phyloP scores from a whole-genome alignment of 2,888 invertebrate species.

The Zaprionus obscuricornis region DNA sequence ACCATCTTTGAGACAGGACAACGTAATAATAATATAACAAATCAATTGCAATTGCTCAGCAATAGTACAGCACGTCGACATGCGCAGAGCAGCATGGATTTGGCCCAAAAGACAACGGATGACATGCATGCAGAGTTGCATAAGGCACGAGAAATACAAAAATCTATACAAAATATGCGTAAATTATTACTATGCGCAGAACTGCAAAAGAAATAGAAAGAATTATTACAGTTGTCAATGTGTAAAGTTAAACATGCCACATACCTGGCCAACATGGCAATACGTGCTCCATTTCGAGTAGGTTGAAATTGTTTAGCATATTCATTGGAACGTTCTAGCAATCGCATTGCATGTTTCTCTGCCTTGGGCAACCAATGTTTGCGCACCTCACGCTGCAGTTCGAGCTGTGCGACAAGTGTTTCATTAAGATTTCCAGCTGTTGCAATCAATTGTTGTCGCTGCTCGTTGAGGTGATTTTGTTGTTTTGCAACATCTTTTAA shows the following conservation, averaged over 20 bases:
- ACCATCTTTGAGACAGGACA: constrained; percentile 81
- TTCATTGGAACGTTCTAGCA: constrained; percentile 86
- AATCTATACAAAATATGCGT: constrained; percentile 75
- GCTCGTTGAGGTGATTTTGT: constrained; percentile 84
- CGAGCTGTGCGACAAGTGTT: constrained; percentile 84
- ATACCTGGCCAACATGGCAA: constrained; percentile 83
- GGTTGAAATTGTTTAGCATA: constrained; percentile 84
- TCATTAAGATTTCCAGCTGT: constrained; percentile 84
- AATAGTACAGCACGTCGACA: constrained; percentile 70
- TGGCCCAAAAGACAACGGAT: constrained; percentile 72
- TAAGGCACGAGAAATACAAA: constrained; percentile 64
- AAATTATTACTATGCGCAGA: constrained; percentile 80
- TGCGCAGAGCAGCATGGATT: constrained; percentile 72
- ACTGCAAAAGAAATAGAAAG: too few species aligned
- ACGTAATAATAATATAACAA: constrained; percentile 82
- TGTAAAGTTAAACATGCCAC: too few species aligned
- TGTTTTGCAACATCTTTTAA: constrained; percentile 81
- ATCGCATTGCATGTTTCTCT: constrained; percentile 87
- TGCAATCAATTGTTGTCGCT: constrained; percentile 84
- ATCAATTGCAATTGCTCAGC: constrained; percentile 71
- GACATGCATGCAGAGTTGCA: constrained; percentile 78
- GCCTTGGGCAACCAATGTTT: constrained; percentile 84
- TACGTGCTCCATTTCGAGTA: constrained; percentile 82
- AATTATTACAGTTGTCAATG: too few species aligned
- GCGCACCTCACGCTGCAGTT: constrained; percentile 83